Conservation (phyloP, 2,888 invertebrate species). For the Automeris io region DNA sequence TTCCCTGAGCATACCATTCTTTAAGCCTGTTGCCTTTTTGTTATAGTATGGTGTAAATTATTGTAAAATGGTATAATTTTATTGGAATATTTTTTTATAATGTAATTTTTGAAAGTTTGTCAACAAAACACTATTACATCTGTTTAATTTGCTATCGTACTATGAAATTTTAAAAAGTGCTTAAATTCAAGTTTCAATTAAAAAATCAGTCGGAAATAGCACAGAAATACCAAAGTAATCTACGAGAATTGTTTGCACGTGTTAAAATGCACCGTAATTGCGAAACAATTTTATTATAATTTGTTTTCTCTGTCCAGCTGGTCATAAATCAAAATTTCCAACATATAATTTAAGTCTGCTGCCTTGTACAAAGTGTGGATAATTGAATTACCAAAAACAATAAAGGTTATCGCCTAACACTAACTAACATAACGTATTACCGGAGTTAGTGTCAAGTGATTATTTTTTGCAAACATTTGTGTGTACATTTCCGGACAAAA, state of each 20-base stretch:
- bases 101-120: too few species aligned
- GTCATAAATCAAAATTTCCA: background rate
- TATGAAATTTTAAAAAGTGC: too few species aligned
- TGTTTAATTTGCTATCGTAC: too few species aligned
- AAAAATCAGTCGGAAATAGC: too few species aligned
- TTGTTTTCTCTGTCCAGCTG: background rate
- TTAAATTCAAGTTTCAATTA: too few species aligned
- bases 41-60: too few species aligned
- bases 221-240: too few species aligned
- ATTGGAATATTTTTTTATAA: too few species aligned
- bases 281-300: background rate
- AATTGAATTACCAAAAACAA: slow-evolving; percentile 24
- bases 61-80: too few species aligned
- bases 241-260: background rate
- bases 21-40: too few species aligned
- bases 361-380: slow-evolving; percentile 5
- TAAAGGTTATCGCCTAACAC: slow-evolving; percentile 16
- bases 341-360: background rate
- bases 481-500: slow-evolving; percentile 2
- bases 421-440: slow-evolving; percentile 15
- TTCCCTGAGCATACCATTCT: too few species aligned
- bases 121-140: too few species aligned
- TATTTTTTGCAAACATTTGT: slow-evolving; percentile 12
- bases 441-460: slow-evolving; percentile 22
- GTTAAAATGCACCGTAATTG: background rate